Conservation (phyloP, 2,113 vertebrate species). For the Callipepla squamata region DNA sequence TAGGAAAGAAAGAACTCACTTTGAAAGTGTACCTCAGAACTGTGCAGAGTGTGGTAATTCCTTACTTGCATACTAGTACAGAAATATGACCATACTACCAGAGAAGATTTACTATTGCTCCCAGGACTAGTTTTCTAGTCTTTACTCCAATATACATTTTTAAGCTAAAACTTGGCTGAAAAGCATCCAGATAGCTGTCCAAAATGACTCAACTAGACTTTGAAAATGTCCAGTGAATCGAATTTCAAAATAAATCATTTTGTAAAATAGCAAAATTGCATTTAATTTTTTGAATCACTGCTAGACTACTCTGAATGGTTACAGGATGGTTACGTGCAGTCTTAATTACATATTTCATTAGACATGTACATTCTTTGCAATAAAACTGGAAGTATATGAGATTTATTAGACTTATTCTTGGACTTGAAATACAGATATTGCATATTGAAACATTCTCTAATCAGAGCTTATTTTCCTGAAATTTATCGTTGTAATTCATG, state of each 20-base stretch:
- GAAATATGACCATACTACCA: rapidly evolving
- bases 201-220: neutral
- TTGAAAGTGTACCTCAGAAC: slow-evolving; percentile 22
- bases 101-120: neutral
- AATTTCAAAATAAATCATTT: neutral
- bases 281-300: neutral
- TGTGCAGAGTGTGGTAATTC: neutral
- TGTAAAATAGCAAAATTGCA: neutral
- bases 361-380: neutral
- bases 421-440: neutral
- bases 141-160: neutral
- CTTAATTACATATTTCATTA: neutral
- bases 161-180: neutral
- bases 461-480: neutral
- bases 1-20: neutral
- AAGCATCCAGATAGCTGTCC: neutral
- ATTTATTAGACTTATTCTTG: neutral
- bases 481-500: neutral
- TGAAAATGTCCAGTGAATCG: neutral
- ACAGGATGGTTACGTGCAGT: neutral
- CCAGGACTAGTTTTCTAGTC: neutral
- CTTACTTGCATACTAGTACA: neutral
- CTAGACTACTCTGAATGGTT: neutral
- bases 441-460: neutral
- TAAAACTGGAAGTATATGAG: rapidly evolving